Conservation (phyloP, 2,888 invertebrate genomes). For the Synanthedon formicaeformis region DNA sequence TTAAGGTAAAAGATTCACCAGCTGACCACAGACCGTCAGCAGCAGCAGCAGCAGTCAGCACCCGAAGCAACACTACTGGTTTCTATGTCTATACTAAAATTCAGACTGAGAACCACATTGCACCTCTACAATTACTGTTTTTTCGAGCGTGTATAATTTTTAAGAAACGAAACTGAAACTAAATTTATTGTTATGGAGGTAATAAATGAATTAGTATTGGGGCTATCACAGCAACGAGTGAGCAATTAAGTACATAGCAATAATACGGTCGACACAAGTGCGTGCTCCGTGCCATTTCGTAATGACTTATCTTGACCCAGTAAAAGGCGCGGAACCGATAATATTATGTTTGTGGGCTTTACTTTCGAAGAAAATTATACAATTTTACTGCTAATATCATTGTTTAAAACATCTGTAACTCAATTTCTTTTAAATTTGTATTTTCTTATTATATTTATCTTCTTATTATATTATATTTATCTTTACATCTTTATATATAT, state of each 20-base stretch:
- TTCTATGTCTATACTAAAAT: too few relatives aligned
- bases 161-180: neutral
- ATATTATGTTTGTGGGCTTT: neutral
- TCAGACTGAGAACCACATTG: too few relatives aligned
- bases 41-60: too few relatives aligned
- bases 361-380: neutral
- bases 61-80: too few relatives aligned
- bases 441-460: too few relatives aligned
- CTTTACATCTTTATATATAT: too few relatives aligned
- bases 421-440: too few relatives aligned
- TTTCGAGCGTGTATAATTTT: too few relatives aligned
- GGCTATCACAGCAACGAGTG: neutral
- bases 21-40: too few relatives aligned
- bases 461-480: too few relatives aligned
- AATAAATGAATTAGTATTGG: neutral
- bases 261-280: neutral
- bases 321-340: neutral
- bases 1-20: too few relatives aligned
- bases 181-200: neutral
- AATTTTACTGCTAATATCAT: neutral
- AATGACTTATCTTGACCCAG: conserved; percentile 1
- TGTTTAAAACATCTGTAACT: neutral
- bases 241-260: neutral
- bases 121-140: too few relatives aligned
- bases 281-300: neutral